Evolutionary conservation across 2,113 vertebrate genomes (phyloP), one percentile per base, ranked within the genome.

Genomic region (Aythya baeri): DNA sequence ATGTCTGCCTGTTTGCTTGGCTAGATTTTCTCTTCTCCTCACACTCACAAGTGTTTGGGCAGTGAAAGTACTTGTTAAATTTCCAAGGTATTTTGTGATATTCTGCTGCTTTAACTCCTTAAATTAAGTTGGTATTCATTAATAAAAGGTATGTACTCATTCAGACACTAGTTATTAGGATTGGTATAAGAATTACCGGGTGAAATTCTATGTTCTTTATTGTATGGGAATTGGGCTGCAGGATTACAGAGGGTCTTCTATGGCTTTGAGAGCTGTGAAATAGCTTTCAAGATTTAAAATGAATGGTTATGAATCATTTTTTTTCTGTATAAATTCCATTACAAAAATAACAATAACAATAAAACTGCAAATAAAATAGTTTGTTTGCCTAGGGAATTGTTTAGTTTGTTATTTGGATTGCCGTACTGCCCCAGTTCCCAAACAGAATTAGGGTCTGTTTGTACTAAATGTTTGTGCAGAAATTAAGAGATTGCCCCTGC

Each of bases 221-320:
- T 72, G 9, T 86, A 7, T 55, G 62, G 11, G 65, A 89, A 31
- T 78, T 58, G 52, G 44, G 23, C 58, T 82, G n/a, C 61, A 16
- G 31, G 65, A 58, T 61, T 65, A 44, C 61, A 44, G 50, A 73
- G 83, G 72, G 52, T 88, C 83, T 83, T 86, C 70, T 41, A 1
- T 75, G 54, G 49, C 72, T 94, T 59, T 15, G 17, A 92, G 76
- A 93, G 58, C 52, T 82, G n/a, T 88, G 83, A 94, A 90, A 86
- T 58, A 93, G 70, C 62, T 92, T 96, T 96, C 58, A 90, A 57
- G 73, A 44, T 66, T 89, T 90, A 81, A 93, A 95, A 88, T 84
- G 23, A 78, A 83, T 72, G 36, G 21, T 81, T 82, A 36, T 84
- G 65, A 93, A 50, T 94, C 79, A 88, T 65, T 41, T 32, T 41